Base-by-base conservation (phyloP, 2,113 vertebrate species). In the Burhinus oedicnemus region DNA sequence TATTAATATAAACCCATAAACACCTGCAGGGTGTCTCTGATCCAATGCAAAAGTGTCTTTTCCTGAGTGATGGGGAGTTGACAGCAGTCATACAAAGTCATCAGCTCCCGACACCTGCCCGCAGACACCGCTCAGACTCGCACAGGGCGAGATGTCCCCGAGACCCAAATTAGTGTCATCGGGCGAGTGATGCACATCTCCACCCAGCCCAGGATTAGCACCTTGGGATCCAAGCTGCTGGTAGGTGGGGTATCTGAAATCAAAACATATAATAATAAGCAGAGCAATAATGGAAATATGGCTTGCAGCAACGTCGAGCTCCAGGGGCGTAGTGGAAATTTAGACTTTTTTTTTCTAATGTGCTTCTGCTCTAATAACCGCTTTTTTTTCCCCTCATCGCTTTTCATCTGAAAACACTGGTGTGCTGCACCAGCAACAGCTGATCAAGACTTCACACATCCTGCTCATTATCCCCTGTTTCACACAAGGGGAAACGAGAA, bases 321-420 rank as follows among this genome's bases (percentile, higher is more conserved):
- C 88, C 88, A 87, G 92, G 60, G 71, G 58, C 3, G 0, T 66
- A 44, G 92, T 65, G 45, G 90, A 60, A 93, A 97, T 62, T 29
- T 80, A 71, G 86, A 38, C 7, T 64, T 51, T 60, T 55, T 65
- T 75, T 66, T 87, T 5, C 29, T 93, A 89, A 87, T 78, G 77
- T 0, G 14, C 69, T 96, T 97, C 96, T 97, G 90, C 89, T 96
- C 94, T 93, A 94, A 97, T 95, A 93, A 93, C 38, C 15, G 4
- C 57, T 75, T 83, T 68, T 70, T 49, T 49, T 49, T 12, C 21
- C 11, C 20, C 7, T 77, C 86, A 18, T 89, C 9, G 47, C 80
- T 95, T 95, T 71, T 78, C 92, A 49, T 62, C 85, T 75, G 94
- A 61, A 93, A 94, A 81, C 54, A 25, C 72, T 54, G 83, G 75